A percentile compares a stretch with the other conserved stretches of the same genome.
These are phyloP conservation scores for Malurus elegans DNA, from an alignment of 2,113 vertebrate genomes.

Conservation along the genomic window DNA sequence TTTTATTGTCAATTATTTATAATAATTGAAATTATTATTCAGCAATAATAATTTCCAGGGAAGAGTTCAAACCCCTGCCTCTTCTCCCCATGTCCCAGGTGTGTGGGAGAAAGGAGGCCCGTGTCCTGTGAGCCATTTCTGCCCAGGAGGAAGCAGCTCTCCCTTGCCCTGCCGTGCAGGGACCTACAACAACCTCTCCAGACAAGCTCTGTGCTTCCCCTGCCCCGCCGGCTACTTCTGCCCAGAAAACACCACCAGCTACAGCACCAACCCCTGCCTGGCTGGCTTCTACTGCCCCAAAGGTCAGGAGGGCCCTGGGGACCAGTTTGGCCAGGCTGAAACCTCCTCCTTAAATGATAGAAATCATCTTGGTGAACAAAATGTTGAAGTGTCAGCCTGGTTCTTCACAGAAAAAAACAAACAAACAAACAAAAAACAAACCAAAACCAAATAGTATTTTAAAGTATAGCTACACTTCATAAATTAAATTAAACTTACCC, in stretches of 20 bases:
- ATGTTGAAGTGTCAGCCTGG: neutral
- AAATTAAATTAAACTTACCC: neutral
- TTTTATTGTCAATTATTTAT: neutral
- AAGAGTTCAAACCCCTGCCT: neutral
- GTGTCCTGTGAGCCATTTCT: conserved; percentile 87
- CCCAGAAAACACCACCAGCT: conserved; percentile 80
- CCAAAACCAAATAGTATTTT: neutral
- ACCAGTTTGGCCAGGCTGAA: neutral
- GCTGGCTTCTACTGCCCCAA: conserved; percentile 92
- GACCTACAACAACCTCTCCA: conserved; percentile 83
- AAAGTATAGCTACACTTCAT: accelerated
- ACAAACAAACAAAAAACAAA: too few species aligned
- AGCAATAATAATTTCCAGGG: neutral
- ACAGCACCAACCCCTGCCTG: conserved; percentile 78
- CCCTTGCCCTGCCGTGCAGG: conserved; percentile 83
- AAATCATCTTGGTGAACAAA: neutral
- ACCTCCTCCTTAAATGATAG: neutral
- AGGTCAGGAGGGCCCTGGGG: conserved; percentile 67
- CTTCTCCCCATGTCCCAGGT: conserved; percentile 8
- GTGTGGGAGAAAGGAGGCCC: conserved; percentile 64
- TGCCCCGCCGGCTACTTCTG: conserved; percentile 90
- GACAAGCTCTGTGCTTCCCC: conserved; percentile 78
- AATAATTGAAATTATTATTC: too few species aligned
- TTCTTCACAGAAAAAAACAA: neutral
- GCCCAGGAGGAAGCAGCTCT: conserved; percentile 75